Evolutionary conservation across 2,113 vertebrate species (phyloP), one percentile per base, ranked within the genome.

Genomic region (Chloebia gouldiae): DNA sequence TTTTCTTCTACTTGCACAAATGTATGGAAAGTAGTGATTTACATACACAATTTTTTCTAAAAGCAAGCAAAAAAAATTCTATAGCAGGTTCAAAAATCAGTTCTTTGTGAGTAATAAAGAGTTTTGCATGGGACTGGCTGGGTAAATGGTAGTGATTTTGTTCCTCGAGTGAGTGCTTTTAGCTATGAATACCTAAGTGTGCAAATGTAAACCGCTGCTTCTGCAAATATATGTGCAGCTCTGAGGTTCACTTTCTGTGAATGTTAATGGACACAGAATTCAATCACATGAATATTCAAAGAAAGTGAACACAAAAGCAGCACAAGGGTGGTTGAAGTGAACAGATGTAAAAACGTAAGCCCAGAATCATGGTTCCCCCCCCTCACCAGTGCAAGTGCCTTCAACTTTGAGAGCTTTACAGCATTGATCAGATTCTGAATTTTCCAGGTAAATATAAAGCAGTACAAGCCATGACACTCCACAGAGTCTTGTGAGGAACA

Each of bases 161-260:
- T 70, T 95, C 66, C 81, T 65, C 14, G 5, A 93, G 87, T 22
- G 60, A 88, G 68, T 78, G 88, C 88, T 93, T 96, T 91, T 92
- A 82, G 85, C 79, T 95, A 77, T 63, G 90, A 97, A 94, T 96
- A 90, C 90, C 49, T 80, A 91, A 93, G 82, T n/a, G 94, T 94
- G 79, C 88, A 95, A 95, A 91, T 81, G 82, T 90, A 78, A 96
- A 92, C 57, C 2, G 0, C 49, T 59, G 61, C 88, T 94, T 83
- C 68, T 88, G 85, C 81, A 94, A 94, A 93, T 88, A 47, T 2
- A 90, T 66, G 76, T 95, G 79, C 71, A 78, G 82, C 76, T 83
- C 79, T 39, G 79, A 92, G 92, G 93, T 92, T 95, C 82, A 70
- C 82, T 95, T 96, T 95, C 92, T 71, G 76, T 88, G 92, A 94